A percentile compares a stretch with the other conserved stretches of the same genome.
These are phyloP conservation scores for Eurypyga helias DNA, from an alignment of 2,113 vertebrate species.

Conservation along the genomic window DNA sequence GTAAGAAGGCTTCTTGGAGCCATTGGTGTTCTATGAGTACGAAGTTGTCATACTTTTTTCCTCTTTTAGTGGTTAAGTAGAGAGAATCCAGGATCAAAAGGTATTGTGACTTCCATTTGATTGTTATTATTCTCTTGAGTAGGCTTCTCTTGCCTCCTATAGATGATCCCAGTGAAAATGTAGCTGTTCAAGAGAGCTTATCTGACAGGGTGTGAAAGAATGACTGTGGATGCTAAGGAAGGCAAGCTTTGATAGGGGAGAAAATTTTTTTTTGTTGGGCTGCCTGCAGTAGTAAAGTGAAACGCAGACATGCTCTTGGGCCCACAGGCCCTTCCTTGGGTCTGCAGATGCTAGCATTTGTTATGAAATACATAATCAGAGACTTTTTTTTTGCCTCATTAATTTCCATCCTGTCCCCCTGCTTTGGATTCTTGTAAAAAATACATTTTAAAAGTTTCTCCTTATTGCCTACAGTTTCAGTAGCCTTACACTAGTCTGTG, in stretches of 20 bases:
- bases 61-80: not conserved
- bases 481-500: not conserved
- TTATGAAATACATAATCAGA: not conserved
- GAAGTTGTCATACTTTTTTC: not conserved
- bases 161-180: not conserved
- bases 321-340: not conserved
- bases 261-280: not conserved
- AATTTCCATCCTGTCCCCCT: not conserved
- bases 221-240: not conserved
- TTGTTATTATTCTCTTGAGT: not conserved
- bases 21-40: not conserved
- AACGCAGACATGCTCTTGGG: not conserved
- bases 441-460: not conserved
- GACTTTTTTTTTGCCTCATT: not conserved
- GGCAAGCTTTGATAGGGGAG: not conserved
- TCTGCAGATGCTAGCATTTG: not conserved
- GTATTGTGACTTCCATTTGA: not conserved
- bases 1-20: not conserved
- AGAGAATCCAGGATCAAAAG: not conserved
- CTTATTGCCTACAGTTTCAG: not conserved
- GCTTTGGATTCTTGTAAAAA: not conserved
- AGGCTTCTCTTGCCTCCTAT: not conserved
- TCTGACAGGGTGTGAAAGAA: not conserved
- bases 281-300: not conserved
- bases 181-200: not conserved